Evolutionary conservation across 1,140 invertebrate species (phyloP).

Genomic region (Drosophila novamexicana): DNA sequence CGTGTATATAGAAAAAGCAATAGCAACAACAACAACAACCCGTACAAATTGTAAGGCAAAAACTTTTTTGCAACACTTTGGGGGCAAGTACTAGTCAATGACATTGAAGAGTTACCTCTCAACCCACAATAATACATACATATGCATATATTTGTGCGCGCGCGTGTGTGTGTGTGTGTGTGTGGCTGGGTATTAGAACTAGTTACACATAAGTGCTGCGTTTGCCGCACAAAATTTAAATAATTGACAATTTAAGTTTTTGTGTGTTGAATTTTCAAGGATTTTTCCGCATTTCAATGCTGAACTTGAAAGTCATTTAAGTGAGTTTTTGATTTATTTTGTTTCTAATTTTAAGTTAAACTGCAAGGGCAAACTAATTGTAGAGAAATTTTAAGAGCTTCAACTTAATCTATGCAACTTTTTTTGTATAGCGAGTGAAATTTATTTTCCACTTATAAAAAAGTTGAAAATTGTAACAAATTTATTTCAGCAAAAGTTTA

Average conservation of each 20-base stretch:
- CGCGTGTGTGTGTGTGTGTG: conserved; percentile 3
- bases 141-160: conserved; percentile 5
- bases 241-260: conserved; percentile 55
- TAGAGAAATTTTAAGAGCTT: not conserved
- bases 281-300: conserved; percentile 24
- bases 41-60: conserved; percentile 45
- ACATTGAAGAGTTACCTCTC: conserved; percentile 55
- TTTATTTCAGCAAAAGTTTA: too few relatives aligned
- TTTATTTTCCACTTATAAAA: not conserved
- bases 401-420: too few relatives aligned
- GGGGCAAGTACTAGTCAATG: conserved; percentile 65
- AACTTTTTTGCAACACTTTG: conserved; percentile 60
- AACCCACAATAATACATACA: not conserved
- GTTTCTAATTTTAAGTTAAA: not conserved
- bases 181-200: conserved; percentile 28
- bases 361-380: not conserved
- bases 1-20: conserved; percentile 5
- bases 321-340: not conserved
- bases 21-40: conserved; percentile 33
- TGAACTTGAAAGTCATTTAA: conserved; percentile 31
- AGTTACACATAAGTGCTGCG: conserved; percentile 30
- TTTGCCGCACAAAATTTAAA: conserved; percentile 49
- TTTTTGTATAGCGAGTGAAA: not conserved
- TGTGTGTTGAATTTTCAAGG: conserved; percentile 26
- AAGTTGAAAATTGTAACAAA: not conserved